These are phyloP conservation scores for Tetragonula carbonaria DNA, from an alignment of 2,888 invertebrate species.

Conservation along the genomic window DNA sequence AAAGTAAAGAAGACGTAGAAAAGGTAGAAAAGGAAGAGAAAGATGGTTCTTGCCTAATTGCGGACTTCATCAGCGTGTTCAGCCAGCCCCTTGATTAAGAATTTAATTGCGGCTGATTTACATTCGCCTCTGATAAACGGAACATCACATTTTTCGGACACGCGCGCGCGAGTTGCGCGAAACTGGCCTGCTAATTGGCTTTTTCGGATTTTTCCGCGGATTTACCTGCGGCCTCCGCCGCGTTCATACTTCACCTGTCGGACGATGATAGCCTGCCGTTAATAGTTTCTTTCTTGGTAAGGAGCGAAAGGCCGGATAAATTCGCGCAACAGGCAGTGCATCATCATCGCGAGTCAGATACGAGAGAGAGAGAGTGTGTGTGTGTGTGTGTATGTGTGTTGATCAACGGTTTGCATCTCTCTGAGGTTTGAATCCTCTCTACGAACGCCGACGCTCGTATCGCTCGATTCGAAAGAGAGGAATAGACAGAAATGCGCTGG, in stretches of 20 bases:
- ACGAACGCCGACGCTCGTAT: slow-evolving; percentile 21
- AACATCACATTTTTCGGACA: slow-evolving; percentile 50
- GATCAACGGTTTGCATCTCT: slow-evolving; percentile 71
- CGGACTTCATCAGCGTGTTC: slow-evolving; percentile 53
- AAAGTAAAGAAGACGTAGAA: background rate
- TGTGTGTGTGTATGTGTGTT: slow-evolving; percentile 15
- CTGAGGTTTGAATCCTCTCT: slow-evolving; percentile 18
- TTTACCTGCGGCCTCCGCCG: background rate
- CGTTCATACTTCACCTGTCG: slow-evolving; percentile 42
- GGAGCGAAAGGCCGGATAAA: slow-evolving; percentile 61
- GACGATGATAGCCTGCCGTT: slow-evolving; percentile 57
- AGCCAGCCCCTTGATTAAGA: slow-evolving; percentile 55
- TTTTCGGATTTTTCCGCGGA: slow-evolving; percentile 49
- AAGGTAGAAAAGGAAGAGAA: too few species aligned
- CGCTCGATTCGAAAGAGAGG: slow-evolving; percentile 44
- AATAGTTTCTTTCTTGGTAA: slow-evolving; percentile 62
- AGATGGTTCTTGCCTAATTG: slow-evolving; percentile 40
- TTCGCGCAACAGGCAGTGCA: slow-evolving; percentile 61
- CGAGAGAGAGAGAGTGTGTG: too few species aligned
- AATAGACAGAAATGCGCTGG: slow-evolving; percentile 70
- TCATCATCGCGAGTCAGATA: slow-evolving; percentile 64
- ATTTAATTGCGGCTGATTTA: slow-evolving; percentile 58
- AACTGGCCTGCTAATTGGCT: slow-evolving; percentile 46
- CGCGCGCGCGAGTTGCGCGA: slow-evolving; percentile 38
- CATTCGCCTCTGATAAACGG: slow-evolving; percentile 55